Percentiles rank a stretch among this genome's conserved stretches.
Conservation (phyloP, 2,797 vertebrate species). For the Presbytis comata region DNA sequence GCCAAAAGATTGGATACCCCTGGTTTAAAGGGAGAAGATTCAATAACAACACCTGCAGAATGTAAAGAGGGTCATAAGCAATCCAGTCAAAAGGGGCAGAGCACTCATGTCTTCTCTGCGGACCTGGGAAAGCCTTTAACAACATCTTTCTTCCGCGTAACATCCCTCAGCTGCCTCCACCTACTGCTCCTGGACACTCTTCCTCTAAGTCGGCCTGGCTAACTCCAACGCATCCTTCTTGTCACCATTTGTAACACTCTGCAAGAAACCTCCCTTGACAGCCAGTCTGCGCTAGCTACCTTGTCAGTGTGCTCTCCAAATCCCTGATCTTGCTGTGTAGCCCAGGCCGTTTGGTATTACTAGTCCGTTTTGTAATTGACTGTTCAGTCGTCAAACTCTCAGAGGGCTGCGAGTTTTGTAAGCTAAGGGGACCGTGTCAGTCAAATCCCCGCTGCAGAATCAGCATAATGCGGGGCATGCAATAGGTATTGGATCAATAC, state of each 20-base stretch:
- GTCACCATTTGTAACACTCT: background rate
- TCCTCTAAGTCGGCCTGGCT: background rate
- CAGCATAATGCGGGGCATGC: background rate
- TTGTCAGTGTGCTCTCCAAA: background rate
- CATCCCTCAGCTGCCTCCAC: background rate
- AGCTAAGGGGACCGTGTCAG: background rate
- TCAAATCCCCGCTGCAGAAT: conserved; percentile 36
- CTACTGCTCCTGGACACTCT: background rate
- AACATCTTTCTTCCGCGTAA: background rate
- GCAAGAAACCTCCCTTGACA: conserved; percentile 3
- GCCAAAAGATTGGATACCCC: background rate
- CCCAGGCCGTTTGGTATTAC: background rate
- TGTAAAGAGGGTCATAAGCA: background rate
- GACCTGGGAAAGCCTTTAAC: background rate
- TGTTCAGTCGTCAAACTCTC: background rate
- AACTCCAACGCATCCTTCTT: background rate
- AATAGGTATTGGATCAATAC: conserved; percentile 10
- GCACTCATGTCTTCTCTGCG: background rate
- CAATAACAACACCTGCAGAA: background rate
- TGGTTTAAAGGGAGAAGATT: background rate
- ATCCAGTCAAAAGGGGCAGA: background rate
- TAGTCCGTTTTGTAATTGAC: conserved; percentile 21
- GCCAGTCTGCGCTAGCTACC: background rate
- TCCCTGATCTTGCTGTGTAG: conserved; percentile 7
- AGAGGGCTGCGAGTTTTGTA: background rate